These are phyloP conservation scores for Aphelinus atriplicis DNA, from an alignment of 1,140 invertebrate genomes.

Conservation along the genomic window DNA sequence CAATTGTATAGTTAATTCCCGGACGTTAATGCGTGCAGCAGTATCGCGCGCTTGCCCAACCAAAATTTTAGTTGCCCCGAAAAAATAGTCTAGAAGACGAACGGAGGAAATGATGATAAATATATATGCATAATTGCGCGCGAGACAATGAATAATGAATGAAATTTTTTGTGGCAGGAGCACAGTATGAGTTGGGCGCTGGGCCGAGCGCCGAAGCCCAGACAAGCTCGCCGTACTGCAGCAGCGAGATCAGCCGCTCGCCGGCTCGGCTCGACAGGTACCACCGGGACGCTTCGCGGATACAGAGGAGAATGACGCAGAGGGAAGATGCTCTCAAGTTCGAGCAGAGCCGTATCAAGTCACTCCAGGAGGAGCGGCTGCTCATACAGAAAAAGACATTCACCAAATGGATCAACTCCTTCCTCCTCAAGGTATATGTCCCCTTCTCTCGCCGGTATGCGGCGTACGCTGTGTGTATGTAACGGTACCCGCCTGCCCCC, in stretches of 20 bases:
- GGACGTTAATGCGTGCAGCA: too few relatives aligned
- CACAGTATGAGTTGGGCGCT: slow-evolving; percentile 78
- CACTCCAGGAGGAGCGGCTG: slow-evolving; percentile 94
- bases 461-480: too few relatives aligned
- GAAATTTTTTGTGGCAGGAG: slow-evolving; percentile 60
- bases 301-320: slow-evolving; percentile 83
- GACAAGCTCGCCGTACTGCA: slow-evolving; percentile 40
- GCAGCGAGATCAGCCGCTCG: background rate
- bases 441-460: too few relatives aligned
- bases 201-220: slow-evolving; percentile 65
- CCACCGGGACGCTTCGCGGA: slow-evolving; percentile 45
- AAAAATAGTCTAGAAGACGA: too few relatives aligned
- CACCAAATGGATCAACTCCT: slow-evolving; percentile 99
- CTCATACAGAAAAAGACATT: slow-evolving; percentile 99
- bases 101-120: too few relatives aligned
- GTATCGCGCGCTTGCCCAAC: too few relatives aligned
- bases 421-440: slow-evolving; percentile 87
- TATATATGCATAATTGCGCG: too few relatives aligned
- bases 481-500: too few relatives aligned
- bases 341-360: slow-evolving; percentile 95
- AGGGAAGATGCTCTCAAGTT: slow-evolving; percentile 92
- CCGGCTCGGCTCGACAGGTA: slow-evolving; percentile 11
- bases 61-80: too few relatives aligned
- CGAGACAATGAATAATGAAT: too few relatives aligned
- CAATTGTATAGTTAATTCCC: too few relatives aligned